Base-by-base conservation (phyloP, 2,888 invertebrate species). In the Cyclophora punctaria region DNA sequence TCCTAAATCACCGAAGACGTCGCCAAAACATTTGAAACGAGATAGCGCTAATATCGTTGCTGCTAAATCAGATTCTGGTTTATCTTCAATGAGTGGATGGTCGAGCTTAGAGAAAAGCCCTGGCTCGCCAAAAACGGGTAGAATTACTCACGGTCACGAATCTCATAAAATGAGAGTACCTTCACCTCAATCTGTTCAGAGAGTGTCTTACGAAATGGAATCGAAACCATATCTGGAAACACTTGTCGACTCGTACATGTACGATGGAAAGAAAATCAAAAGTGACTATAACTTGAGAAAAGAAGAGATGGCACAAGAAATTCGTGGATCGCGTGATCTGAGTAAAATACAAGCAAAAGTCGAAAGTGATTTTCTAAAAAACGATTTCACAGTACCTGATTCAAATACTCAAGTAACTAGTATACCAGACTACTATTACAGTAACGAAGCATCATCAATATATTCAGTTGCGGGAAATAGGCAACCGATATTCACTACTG, bases 81-180 rank as follows among this genome's bases (percentile, higher is more conserved):
- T 96, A 48, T 95, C 95, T 0, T 96, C 96, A 4, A 94, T 96
- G 93, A 95, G 95, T 69, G 95, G 95, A 3, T 94, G 95, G 92
- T 95, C 95, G 6, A 95, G 94, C 71, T 83, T 95, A 66, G 95
- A 96, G 76, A 95, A 95, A 82, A 95, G 95, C 40, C 95, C 95
- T 3, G 93, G 94, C 35, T 95, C 94, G 0, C 94, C 95, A 0
- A 94, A 93, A 75, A 92, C 88, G 34, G 86, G 82, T 35, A 78
- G 84, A 71, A 69, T 78, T 35, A 63, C 73, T 34, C 87, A 87
- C 56, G 70, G 74, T 53, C 85, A 86, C 51, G 88, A 88, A 55
- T 64, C 75, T 52, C 83, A 86, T 67, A 87, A 85, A 76, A 73
- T 78, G 49, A 80, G 82, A 67, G 75, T 79, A 46, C 63, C 78